Percentiles rank a stretch among this genome's conserved stretches.
Conservation (phyloP, 2,797 vertebrate genomes). For the Peromyscus melanophrys region DNA sequence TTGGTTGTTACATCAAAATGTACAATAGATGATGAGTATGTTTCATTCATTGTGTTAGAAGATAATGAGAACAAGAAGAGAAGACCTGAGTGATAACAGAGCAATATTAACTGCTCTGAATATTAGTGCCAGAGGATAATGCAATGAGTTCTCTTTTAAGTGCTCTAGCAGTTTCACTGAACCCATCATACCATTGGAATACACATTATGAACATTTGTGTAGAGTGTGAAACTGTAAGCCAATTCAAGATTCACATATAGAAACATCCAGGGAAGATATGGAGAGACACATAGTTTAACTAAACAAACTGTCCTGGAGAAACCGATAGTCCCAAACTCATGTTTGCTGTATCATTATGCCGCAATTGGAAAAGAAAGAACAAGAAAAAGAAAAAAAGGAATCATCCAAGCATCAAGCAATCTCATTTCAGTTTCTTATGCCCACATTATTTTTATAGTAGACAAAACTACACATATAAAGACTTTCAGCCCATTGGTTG, state of each 20-base stretch:
- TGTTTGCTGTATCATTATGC: constrained; percentile 55
- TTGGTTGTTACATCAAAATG: background rate
- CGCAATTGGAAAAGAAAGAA: background rate
- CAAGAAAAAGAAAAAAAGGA: background rate
- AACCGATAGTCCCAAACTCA: constrained; percentile 68
- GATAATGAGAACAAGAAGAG: constrained; percentile 6
- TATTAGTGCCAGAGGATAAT: background rate
- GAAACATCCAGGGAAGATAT: constrained; percentile 44
- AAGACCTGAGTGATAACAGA: background rate
- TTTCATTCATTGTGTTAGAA: constrained; percentile 31
- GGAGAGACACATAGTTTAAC: constrained; percentile 74
- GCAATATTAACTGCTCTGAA: constrained; percentile 15
- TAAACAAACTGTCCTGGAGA: constrained; percentile 74
- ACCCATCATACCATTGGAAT: background rate
- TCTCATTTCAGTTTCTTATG: constrained; percentile 72
- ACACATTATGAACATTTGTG: background rate
- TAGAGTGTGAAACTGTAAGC: background rate
- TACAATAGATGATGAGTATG: background rate
- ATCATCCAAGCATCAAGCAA: constrained; percentile 67
- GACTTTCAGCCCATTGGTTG: background rate
- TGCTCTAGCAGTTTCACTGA: background rate
- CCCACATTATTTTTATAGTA: constrained; percentile 73
- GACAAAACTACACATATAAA: constrained; percentile 68
- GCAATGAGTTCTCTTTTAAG: background rate
- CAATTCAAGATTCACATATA: background rate